Evolutionary conservation across 2,888 invertebrate species (phyloP), one percentile per base, ranked within the genome.

Genomic region (Philereme vetulata): DNA sequence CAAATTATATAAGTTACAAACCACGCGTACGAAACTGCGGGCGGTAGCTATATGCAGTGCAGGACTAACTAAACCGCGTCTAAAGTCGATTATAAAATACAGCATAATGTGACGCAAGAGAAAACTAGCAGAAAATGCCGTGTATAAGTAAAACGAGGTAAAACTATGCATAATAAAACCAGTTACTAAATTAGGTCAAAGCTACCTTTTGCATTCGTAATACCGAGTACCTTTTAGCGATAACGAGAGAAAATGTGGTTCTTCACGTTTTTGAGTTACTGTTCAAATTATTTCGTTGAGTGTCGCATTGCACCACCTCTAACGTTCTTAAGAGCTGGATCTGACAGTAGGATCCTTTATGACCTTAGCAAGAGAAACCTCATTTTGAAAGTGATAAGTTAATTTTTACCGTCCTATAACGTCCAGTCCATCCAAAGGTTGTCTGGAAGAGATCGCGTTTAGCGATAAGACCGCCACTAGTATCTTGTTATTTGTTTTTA

Each of bases 291-390:
- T 44, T 52, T 11, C 8, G 4, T 43, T 48, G 7, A 43, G 34
- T 44, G 48, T 52, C 53, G 53, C 58, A 53, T 21, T 59, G 58
- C 58, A 58, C 51, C 43, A 32, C 33, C 9, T 45, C 46, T 11
- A 33, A 33, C 21, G n/a, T 49, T 43, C 35, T 40, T 21, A 21
- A 21, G 21, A 21, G 21, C 21, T 21, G 21, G 21, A 21, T 21
- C 21, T 21, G 21, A 21, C 1, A 21, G 21, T 21, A 21, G 21
- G 2, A 2, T 21, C 2, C 21, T 21, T 21, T 21, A 21, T 21
- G 21, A 21, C 21, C 21, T 38, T 6, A 6, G 38, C 38, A 38
- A 38, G 8, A 38, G 38, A 8, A 5, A 6, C 38, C 38, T 1
- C 7, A 8, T 38, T 21, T 21, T 21, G 21, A 21, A 21, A 21